Conservation (phyloP, 30 jellyfish, hydroid and myxozoan species). For the Pseudorhiza aurosa region DNA sequence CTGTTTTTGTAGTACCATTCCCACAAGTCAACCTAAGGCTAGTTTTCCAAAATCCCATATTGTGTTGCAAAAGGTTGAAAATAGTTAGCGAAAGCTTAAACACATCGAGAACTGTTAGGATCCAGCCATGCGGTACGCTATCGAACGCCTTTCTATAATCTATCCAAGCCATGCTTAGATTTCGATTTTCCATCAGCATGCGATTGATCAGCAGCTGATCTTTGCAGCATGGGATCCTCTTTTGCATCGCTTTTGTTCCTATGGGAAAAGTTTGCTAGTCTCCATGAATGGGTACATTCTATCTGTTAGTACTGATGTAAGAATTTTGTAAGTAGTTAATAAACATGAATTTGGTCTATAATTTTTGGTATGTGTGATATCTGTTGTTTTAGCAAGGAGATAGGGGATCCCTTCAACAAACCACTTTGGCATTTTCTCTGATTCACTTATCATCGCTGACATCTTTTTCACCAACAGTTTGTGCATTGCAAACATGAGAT, state of each 20-base stretch:
- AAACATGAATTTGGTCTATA: slow-evolving; percentile 11
- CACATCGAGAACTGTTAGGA: background rate
- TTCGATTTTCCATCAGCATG: slow-evolving; percentile 26
- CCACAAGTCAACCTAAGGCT: background rate
- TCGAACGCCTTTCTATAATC: slow-evolving; percentile 51
- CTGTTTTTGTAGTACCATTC: background rate
- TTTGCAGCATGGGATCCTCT: slow-evolving; percentile 23
- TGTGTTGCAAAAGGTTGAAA: background rate
- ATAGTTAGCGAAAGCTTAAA: background rate
- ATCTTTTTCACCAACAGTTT: background rate
- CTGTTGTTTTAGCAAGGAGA: background rate
- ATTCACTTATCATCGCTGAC: background rate
- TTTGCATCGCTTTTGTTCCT: slow-evolving; percentile 21
- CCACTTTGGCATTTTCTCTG: slow-evolving; percentile 3
- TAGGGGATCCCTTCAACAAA: slow-evolving; percentile 3
- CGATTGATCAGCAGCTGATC: slow-evolving; percentile 25
- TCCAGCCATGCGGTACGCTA: slow-evolving; percentile 44
- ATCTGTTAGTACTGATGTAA: slow-evolving; percentile 5
- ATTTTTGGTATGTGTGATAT: background rate
- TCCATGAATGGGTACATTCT: slow-evolving; percentile 17
- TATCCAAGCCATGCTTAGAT: slow-evolving; percentile 49
- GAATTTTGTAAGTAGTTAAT: slow-evolving; percentile 1
- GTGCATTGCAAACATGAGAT: background rate
- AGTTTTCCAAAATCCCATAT: slow-evolving; percentile 31
- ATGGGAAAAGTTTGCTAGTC: slow-evolving; percentile 1